Percentiles rank a stretch among this genome's conserved stretches.
These are phyloP conservation scores for Steinernema carpocapsae DNA, from an alignment of 2,888 invertebrate genomes.

Conservation along the genomic window DNA sequence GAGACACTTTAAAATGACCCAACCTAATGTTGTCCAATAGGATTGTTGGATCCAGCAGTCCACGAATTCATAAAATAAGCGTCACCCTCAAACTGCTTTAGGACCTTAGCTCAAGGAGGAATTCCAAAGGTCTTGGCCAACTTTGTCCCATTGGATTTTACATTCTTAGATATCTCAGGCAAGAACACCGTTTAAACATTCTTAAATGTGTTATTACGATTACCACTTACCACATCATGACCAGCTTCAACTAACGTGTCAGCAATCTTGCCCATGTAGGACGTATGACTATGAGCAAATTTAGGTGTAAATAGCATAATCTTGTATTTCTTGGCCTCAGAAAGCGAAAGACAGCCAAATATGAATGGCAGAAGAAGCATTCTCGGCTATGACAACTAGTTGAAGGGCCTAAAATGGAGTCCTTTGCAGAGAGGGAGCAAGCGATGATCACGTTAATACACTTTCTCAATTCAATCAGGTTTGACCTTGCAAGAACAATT, in stretches of 20 bases:
- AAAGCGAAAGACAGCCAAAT: no score
- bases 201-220: no score
- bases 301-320: background rate
- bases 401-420: no score
- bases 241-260: conserved; percentile 25
- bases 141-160: conserved; percentile 11
- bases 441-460: no score
- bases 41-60: background rate
- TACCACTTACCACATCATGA: conserved; percentile 27
- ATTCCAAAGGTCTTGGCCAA: conserved; percentile 5
- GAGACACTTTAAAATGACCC: background rate
- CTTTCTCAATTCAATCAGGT: no score
- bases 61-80: conserved; percentile 14
- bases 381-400: no score
- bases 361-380: no score
- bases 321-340: background rate
- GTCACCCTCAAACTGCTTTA: conserved; percentile 25
- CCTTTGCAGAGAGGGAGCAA: no score
- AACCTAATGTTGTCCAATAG: background rate
- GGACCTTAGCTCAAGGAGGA: background rate
- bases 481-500: no score
- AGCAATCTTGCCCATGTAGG: conserved; percentile 24
- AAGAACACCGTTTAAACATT: background rate
- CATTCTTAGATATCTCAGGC: conserved; percentile 27
- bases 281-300: conserved; percentile 17